phyloP scores from a whole-genome alignment of 2,113 vertebrate genomes.

The Pica pica region DNA sequence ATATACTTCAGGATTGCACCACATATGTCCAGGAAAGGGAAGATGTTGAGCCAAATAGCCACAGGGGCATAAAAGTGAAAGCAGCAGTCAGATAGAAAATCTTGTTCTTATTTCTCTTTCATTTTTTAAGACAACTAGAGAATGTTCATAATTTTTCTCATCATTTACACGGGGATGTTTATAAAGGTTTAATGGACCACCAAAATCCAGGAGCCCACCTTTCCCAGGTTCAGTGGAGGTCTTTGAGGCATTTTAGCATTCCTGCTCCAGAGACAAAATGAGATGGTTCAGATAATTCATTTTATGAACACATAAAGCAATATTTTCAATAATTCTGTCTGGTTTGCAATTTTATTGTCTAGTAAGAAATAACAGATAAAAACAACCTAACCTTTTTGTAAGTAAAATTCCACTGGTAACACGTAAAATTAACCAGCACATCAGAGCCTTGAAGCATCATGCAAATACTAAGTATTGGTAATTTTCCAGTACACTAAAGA shows the following conservation, averaged over 20 bases:
- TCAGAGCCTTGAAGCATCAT: not conserved
- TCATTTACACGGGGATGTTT: not conserved
- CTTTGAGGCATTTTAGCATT: not conserved
- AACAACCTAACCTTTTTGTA: not conserved
- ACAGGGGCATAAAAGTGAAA: not conserved
- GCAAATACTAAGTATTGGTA: not conserved
- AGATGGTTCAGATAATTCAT: not conserved
- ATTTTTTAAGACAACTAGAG: not conserved
- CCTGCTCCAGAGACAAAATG: not conserved
- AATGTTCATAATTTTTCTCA: not conserved
- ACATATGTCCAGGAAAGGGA: fast-evolving
- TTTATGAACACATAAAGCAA: not conserved
- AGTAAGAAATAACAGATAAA: not conserved
- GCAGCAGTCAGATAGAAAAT: not conserved
- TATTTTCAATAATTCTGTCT: not conserved
- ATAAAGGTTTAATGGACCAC: not conserved
- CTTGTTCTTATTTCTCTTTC: not conserved
- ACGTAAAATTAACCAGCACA: not conserved
- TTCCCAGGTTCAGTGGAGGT: not conserved
- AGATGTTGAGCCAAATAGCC: not conserved
- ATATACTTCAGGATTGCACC: not conserved
- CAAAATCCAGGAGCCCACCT: not conserved
- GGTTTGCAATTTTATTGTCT: not conserved
- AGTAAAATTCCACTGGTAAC: not conserved
- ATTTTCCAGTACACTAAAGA: not conserved